Evolutionary conservation across 2,888 invertebrate genomes (phyloP), one percentile per base, ranked within the genome.

Genomic region (Andrena marginata): DNA sequence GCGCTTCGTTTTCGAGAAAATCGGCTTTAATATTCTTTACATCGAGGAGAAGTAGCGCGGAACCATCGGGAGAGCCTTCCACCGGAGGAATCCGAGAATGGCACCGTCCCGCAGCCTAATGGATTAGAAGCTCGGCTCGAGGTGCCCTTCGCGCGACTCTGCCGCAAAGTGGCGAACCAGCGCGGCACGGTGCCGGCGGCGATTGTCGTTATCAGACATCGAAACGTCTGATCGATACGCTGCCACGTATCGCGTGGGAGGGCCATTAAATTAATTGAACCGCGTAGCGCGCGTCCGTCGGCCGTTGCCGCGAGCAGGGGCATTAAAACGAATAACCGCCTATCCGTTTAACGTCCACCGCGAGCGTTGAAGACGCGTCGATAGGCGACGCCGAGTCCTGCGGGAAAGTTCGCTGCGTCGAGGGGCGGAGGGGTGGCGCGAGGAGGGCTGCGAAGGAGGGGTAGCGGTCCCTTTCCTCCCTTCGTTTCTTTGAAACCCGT

Each of bases 211-310:
- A 42, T 42, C 42, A 56, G 42, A 26, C 59, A 42, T 42, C 10
- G 56, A 59, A 33, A 56, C 35, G 42, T 54, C 23, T 35, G 42
- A 69, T n/a, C n/a, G 56, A 69, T 59, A 59, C 42, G 26, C 23
- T 7, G 4, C 20, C 69, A n/a, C 26, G 33, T 70, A 68, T 68
- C 65, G n/a, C 29, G 16, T 29, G 0, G 29, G 26, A 26, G 65
- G 48, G 26, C 23, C 65, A 65, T 65, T 65, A 65, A 54, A 65
- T 42, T 65, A 48, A 65, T 65, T 65, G 29, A 42, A 49, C 48
- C n/a, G n/a, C 29, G n/a, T n/a, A n/a, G n/a, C n/a, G 20, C 4
- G 56, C 23, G 26, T 13, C 8, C 8, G 56, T 56, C 42, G 42
- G 42, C 16, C 42, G 42, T 42, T 42, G 42, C 13, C 42, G 42